These are phyloP conservation scores for Macropus fuliginosus DNA, from an alignment of 2,797 vertebrate species.

Conservation along the genomic window DNA sequence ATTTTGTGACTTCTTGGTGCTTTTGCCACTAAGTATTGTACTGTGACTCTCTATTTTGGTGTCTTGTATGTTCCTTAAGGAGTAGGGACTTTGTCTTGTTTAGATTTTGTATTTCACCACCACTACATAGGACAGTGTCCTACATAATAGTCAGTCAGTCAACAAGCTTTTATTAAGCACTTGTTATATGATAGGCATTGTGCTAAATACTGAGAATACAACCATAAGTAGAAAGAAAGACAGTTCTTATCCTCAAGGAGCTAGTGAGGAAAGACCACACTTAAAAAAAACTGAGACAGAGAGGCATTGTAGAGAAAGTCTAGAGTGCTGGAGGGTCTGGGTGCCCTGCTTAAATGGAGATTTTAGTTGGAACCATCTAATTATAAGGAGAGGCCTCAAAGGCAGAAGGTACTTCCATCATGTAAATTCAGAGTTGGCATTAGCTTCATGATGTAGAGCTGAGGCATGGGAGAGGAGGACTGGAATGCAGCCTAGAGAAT, in stretches of 20 bases:
- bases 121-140: too few relatives aligned
- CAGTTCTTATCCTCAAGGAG: background rate
- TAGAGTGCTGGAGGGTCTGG: background rate
- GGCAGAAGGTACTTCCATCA: background rate
- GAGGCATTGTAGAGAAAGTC: background rate
- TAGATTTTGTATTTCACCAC: background rate
- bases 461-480: background rate
- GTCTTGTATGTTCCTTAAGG: background rate
- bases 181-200: background rate
- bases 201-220: background rate
- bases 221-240: background rate
- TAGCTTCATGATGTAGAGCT: background rate
- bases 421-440: background rate
- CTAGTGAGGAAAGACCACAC: background rate
- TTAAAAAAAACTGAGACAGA: background rate
- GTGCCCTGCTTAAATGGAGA: background rate
- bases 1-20: background rate
- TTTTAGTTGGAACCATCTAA: background rate
- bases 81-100: background rate
- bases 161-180: background rate
- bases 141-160: background rate
- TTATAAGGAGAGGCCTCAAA: background rate
- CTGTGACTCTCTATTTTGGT: background rate
- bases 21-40: background rate
- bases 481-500: background rate